These are phyloP conservation scores for Brienomyrus longianalis DNA, from an alignment of 2,113 vertebrate species.

Conservation along the genomic window DNA sequence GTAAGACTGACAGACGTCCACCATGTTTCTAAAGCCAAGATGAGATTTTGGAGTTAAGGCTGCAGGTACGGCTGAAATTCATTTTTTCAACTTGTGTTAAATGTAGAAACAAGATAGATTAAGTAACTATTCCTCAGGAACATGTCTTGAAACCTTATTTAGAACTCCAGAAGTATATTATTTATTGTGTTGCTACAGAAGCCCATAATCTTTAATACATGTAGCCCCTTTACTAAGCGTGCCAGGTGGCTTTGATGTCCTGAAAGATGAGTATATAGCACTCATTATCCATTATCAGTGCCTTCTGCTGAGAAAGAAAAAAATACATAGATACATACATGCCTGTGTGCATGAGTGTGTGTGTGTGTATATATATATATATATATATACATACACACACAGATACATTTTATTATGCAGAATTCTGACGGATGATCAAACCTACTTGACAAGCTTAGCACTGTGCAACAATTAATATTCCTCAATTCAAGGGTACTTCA, in stretches of 20 bases:
- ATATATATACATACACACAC: too few relatives aligned
- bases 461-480: constrained; percentile 11
- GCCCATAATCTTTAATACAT: constrained; percentile 25
- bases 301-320: not conserved
- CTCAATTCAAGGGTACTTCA: constrained; percentile 13
- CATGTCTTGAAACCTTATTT: not conserved
- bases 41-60: not conserved
- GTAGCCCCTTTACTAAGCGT: constrained; percentile 23
- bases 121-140: not conserved
- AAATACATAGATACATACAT: not conserved
- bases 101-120: not conserved
- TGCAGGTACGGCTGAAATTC: not conserved
- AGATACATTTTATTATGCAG: constrained; percentile 12
- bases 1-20: not conserved
- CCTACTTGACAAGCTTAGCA: constrained; percentile 2
- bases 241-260: constrained; percentile 27
- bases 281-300: not conserved
- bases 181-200: constrained; percentile 21
- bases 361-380: not conserved
- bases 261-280: constrained; percentile 11
- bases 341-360: not conserved
- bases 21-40: not conserved
- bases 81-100: not conserved
- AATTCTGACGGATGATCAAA: constrained; percentile 1
- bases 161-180: constrained; percentile 13